Conservation (phyloP, 2,797 vertebrate genomes). For the Acanthiza pusilla region DNA sequence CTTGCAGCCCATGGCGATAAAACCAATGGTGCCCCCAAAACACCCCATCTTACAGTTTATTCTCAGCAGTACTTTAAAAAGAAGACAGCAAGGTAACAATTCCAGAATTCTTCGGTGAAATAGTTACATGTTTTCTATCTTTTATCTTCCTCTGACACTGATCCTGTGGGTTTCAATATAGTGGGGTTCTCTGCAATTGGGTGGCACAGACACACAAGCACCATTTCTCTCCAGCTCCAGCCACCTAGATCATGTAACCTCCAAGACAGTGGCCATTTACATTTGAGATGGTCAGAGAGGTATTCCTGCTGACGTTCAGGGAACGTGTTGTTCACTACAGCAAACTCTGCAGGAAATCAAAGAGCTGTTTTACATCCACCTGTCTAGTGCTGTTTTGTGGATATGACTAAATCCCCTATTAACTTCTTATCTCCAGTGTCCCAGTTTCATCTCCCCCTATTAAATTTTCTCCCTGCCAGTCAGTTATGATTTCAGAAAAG, state of each 20-base stretch:
- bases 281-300: background rate
- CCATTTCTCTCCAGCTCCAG: background rate
- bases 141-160: background rate
- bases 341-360: background rate
- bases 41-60: background rate
- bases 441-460: conserved; percentile 16
- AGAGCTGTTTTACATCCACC: background rate
- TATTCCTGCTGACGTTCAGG: background rate
- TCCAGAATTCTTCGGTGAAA: background rate
- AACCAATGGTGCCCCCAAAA: background rate
- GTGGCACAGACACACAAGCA: background rate
- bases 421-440: background rate
- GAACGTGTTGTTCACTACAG: background rate
- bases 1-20: background rate
- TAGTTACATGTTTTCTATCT: background rate
- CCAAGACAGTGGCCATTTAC: background rate
- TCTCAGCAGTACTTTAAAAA: background rate
- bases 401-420: background rate
- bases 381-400: background rate
- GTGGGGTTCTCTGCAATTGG: background rate
- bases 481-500: conserved; percentile 1
- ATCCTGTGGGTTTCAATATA: background rate
- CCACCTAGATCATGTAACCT: background rate
- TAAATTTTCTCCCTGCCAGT: background rate
- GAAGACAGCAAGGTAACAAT: background rate